Percentiles rank a stretch among this genome's conserved stretches.
phyloP scores from a whole-genome alignment of 2,888 invertebrate species.

The Heliconius erato region DNA sequence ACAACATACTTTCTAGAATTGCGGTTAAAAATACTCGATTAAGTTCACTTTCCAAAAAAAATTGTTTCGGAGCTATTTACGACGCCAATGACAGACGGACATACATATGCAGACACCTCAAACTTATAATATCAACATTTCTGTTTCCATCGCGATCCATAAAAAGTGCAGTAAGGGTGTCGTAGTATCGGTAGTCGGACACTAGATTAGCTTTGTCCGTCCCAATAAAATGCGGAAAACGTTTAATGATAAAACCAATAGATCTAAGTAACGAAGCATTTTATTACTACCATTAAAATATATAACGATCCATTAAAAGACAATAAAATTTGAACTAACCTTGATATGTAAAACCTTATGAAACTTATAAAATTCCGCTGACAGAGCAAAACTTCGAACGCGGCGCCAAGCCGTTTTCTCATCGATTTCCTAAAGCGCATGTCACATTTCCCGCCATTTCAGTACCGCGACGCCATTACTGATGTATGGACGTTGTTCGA shows the following conservation, averaged over 20 bases:
- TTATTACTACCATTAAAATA: conserved; percentile 11
- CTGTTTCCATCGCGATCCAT: no score
- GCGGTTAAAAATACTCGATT: no score
- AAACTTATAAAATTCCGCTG: conserved; percentile 46
- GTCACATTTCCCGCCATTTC: conserved; percentile 72
- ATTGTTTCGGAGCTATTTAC: no score
- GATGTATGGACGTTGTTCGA: conserved; percentile 53
- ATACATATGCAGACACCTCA: no score
- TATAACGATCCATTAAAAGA: conserved; percentile 8
- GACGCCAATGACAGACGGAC: no score
- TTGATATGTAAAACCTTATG: conserved; percentile 32
- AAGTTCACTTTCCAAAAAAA: no score
- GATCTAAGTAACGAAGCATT: conserved; percentile 1
- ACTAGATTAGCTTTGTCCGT: no score
- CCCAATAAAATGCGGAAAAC: background rate
- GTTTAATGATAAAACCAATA: background rate
- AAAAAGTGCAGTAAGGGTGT: no score
- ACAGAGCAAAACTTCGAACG: conserved; percentile 55
- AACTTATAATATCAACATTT: no score
- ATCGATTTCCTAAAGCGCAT: conserved; percentile 84
- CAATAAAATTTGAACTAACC: conserved; percentile 39
- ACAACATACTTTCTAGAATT: no score
- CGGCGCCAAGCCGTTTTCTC: conserved; percentile 62
- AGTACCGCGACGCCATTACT: conserved; percentile 63
- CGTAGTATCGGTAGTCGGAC: no score